phyloP scores from a whole-genome alignment of 2,113 vertebrate genomes.

The Sapajus apella region DNA sequence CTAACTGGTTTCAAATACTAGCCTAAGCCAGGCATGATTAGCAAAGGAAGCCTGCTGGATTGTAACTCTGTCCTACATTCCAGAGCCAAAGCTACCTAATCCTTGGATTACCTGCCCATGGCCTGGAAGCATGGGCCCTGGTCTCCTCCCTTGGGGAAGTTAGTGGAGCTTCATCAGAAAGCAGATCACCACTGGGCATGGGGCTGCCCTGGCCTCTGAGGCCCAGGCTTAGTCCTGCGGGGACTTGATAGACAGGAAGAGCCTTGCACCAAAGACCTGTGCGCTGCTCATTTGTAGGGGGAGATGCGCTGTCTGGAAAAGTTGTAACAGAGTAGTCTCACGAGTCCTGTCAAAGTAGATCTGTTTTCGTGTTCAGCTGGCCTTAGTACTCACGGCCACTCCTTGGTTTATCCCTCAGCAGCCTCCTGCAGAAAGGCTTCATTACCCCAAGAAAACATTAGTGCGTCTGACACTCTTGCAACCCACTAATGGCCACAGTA shows the following conservation, averaged over 20 bases:
- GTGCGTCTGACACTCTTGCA: background rate
- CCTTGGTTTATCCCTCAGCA: background rate
- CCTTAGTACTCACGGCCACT: background rate
- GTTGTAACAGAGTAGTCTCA: conserved; percentile 32
- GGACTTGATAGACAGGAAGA: background rate
- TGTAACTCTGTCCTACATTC: conserved; percentile 35
- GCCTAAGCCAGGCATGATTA: background rate
- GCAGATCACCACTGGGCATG: background rate
- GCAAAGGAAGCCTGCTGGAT: background rate
- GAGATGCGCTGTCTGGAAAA: background rate
- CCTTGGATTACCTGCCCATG: conserved; percentile 25
- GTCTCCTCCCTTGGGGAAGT: background rate
- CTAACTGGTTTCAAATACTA: background rate
- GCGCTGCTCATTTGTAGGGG: background rate
- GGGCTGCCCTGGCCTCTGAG: background rate
- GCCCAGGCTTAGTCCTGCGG: background rate
- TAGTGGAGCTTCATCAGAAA: background rate
- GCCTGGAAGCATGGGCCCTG: background rate
- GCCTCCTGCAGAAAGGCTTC: conserved; percentile 43
- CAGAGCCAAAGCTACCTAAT: conserved; percentile 39
- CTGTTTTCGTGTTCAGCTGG: conserved; percentile 57
- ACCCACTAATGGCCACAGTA: background rate
- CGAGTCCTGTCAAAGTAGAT: conserved; percentile 12
- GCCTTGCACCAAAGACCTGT: background rate
- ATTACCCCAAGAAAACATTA: background rate